Base-by-base conservation (phyloP, 92 coral and sea anemone genomes). In the Epizoanthus fatuus region DNA sequence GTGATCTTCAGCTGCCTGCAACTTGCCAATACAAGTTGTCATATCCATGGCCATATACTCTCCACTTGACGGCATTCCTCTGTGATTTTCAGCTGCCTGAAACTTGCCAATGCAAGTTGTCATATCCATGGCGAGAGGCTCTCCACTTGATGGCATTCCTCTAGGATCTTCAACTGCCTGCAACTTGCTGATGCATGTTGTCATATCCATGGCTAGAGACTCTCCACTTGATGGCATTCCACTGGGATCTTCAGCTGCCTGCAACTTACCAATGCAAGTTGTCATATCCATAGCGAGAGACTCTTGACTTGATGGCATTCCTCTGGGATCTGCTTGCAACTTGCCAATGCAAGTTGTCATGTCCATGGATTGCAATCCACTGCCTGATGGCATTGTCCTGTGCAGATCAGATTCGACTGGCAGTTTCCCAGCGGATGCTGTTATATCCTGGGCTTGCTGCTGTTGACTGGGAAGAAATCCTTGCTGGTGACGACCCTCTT, bases 261-360 rank as follows among this genome's bases (percentile, higher is more conserved):
- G 44, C 45, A 65, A 42, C 17, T 65, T 22, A 14, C 12, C 47
- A 37, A 65, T 4, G 16, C 71, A 37, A 32, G 17, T 8, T 16
- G 80, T 75, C 80, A 75, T 14, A 74, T 74, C 80, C 80, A 74
- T 74, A 29, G 65, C 42, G 3, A 42, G 9, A 10, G 77, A 72
- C 51, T 72, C 77, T 52, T 37, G 52, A 14, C 38, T 73, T 14
- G 15, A 13, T 15, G 0, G 51, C 32, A 9, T 37, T 55, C 15
- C 35, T 7, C 42, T 35, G 37, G 13, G 53, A 35, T 40, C 37
- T 32, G 57, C 52, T 4, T 75, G 20, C 14, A 75, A 29, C 14
- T 75, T 75, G 38, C 39, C 67, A 35, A 56, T 16, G 38, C 81
- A 75, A 3, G 51, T 14, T 75, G 81, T 75, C 67, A 37, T 75